Evolutionary conservation across 1,140 invertebrate species (phyloP), one percentile per base, ranked within the genome.

Genomic region (Matsumurasca onukii): DNA sequence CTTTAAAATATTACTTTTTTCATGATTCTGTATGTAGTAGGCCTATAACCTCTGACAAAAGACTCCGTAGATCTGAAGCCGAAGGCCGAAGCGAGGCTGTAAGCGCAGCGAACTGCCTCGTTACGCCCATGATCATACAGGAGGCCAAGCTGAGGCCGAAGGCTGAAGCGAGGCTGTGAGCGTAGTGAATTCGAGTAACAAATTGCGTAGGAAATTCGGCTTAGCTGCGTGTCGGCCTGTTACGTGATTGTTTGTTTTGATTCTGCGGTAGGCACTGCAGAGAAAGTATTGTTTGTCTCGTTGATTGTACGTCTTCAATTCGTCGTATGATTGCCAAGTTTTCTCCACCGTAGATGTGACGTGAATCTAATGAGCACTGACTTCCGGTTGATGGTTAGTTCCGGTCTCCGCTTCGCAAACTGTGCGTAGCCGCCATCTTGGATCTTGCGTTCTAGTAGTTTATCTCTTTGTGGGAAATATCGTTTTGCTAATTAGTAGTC

Each of bases 331-430:
- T 59, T 59, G 55, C 25, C 55, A 27, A 9, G 22, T 25, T 59
- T 59, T 59, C 55, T 27, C 55, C 55, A 3, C 49, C 17, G 34
- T 17, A 2, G 55, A 59, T 27, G 30, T 59, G 55, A 27, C 24
- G 55, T 5, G 55, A 59, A 59, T 59, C 5, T 59, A 59, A 59
- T 59, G 55, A 59, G 3, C 24, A 12, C 30, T 24, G 55, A 59
- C 55, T 29, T 13, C 55, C 9, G 5, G n/a, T n/a, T n/a, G n/a
- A 27, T 5, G 3, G 2, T 25, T 27, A 29, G 22, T 59, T 59
- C 55, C 55, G 25, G 55, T 29, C 13, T 5, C 25, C 2, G 13
- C 13, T 29, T 59, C 30, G 55, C n/a, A n/a, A n/a, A n/a, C n/a
- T n/a, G n/a, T n/a, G 24, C 55, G 55, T 12, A 27, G 3, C 3